Evolutionary conservation across 1,140 invertebrate species (phyloP), one percentile per base, ranked within the genome.

Genomic region (Stegodyphus dumicola): DNA sequence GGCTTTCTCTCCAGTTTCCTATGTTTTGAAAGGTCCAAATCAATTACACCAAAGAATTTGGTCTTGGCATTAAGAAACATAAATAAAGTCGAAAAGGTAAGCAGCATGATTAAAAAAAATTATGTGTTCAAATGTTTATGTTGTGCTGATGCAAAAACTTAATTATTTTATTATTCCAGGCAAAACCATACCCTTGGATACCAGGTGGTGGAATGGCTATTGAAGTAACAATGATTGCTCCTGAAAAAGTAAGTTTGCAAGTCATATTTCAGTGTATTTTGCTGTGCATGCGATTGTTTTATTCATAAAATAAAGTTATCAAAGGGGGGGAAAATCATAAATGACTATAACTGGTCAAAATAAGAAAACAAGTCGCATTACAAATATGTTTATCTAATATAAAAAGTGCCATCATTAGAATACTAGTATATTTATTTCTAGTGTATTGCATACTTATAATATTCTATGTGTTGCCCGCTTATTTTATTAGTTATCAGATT

Each of bases 1-100:
- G 33, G 33, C 33, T 54, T 67, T 67, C 53, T 54, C 89, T 90
- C 9, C 88, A 92, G 91, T 88, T 91, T 91, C 81, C 87, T 92
- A 49, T 92, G 91, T 87, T 92, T 91, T 90, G 91, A 91, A 87
- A 89, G 91, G 84, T 90, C 89, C 65, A 90, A 90, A 87, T 89
- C 89, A 51, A 89, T 90, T 48, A 90, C 90, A 13, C 88, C 88
- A 18, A 91, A 90, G 86, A 92, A 92, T 87, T 88, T 92, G 77
- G 90, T 91, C 9, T 89, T 92, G 77, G 90, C 90, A n/a, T 87
- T 92, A 54, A 88, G 89, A 18, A 90, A 91, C 78, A 90, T 91
- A 54, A 86, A 87, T 71, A 84, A 86, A 67, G 66, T 92, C 10
- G 90, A 91, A 86, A 91, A 91, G 89, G 91, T 91, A 87, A 85